A percentile compares a stretch with the other conserved stretches of the same genome.
Conservation (phyloP, 2,888 invertebrate genomes). For the Physocephala rufipes region DNA sequence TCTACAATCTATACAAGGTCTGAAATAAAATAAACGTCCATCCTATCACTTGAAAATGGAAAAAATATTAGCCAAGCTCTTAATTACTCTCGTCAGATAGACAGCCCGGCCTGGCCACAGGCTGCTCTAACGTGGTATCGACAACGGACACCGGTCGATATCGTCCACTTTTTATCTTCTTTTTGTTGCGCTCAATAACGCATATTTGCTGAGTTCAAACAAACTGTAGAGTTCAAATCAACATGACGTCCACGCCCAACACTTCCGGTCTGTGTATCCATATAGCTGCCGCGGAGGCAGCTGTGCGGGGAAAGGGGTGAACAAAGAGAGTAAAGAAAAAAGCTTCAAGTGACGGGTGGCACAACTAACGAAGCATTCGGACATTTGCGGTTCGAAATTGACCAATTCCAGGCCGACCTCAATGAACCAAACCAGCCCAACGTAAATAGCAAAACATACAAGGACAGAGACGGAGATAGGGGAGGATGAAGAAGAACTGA, state of each 20-base stretch:
- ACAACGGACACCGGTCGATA: too few species aligned
- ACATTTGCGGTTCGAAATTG: conserved; percentile 57
- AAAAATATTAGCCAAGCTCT: background rate
- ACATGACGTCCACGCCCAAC: conserved; percentile 29
- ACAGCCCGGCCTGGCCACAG: background rate
- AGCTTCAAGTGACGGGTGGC: conserved; percentile 2
- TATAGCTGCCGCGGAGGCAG: background rate
- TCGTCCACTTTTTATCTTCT: too few species aligned
- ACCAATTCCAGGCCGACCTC: conserved; percentile 47
- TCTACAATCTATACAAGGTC: too few species aligned
- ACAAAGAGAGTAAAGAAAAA: background rate
- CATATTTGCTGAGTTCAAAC: conserved; percentile 34
- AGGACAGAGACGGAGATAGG: conserved; percentile 38
- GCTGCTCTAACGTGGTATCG: too few species aligned
- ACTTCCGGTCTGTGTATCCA: conserved; percentile 5
- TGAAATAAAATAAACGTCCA: background rate
- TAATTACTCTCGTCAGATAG: conserved; percentile 28
- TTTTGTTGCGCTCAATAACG: conserved; percentile 14
- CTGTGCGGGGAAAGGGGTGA: background rate
- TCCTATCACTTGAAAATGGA: background rate
- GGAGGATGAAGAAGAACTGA: conserved; percentile 37
- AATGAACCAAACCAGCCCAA: conserved; percentile 27
- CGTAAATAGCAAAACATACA: conserved; percentile 20
- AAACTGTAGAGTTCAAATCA: conserved; percentile 29
- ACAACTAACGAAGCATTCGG: conserved; percentile 49